These are phyloP conservation scores for Siniperca undulata DNA, from an alignment of 2,797 vertebrate species.

Conservation along the genomic window DNA sequence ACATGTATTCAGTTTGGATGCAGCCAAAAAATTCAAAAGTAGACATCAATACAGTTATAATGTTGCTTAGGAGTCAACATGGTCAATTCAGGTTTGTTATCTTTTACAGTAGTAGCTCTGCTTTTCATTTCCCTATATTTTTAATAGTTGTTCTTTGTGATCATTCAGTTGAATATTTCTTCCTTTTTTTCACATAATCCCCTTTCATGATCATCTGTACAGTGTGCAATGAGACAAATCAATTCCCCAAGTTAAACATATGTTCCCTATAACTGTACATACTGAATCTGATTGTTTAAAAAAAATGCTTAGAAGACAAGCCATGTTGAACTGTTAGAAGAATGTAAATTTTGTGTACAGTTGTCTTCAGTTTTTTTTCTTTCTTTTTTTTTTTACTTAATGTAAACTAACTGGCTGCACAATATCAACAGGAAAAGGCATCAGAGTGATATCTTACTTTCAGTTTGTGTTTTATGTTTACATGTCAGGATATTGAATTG, in stretches of 20 bases:
- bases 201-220: slow-evolving; percentile 29
- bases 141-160: slow-evolving; percentile 32
- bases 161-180: slow-evolving; percentile 44
- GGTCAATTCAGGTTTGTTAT: slow-evolving; percentile 13
- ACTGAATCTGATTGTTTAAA: slow-evolving; percentile 70
- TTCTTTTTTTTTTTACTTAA: slow-evolving; percentile 68
- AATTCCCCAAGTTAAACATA: slow-evolving; percentile 35
- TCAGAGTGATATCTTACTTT: slow-evolving; percentile 66
- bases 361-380: slow-evolving; percentile 55
- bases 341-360: slow-evolving; percentile 86
- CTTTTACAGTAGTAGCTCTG: slow-evolving; percentile 18
- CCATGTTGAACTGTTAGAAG: slow-evolving; percentile 84
- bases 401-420: slow-evolving; percentile 77
- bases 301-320: slow-evolving; percentile 67
- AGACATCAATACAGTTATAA: not conserved
- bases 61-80: not conserved
- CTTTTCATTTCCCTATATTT: slow-evolving; percentile 40
- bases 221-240: slow-evolving; percentile 59
- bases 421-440: slow-evolving; percentile 64
- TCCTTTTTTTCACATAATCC: slow-evolving; percentile 4
- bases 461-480: slow-evolving; percentile 74
- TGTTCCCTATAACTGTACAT: slow-evolving; percentile 72
- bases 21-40: not conserved
- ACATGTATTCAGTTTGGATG: not conserved
- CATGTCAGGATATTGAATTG: slow-evolving; percentile 64